Conservation (phyloP, 37 sponge, comb jelly and placozoan species). For the Amphimedon queenslandica region DNA sequence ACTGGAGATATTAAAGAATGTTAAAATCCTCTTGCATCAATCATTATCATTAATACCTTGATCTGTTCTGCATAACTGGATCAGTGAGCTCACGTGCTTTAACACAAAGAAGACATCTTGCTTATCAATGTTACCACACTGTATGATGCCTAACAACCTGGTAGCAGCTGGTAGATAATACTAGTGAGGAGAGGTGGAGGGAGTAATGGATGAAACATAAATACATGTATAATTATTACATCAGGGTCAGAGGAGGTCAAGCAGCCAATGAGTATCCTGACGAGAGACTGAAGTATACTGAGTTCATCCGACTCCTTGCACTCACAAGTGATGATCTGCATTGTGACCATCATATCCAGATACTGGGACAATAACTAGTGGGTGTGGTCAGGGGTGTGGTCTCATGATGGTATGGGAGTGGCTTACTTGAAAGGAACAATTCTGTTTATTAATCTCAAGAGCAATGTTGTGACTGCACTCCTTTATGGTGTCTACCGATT, state of each 20-base stretch:
- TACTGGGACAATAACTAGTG: slow-evolving; percentile 49
- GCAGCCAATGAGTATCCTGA: slow-evolving; percentile 52
- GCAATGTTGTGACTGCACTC: slow-evolving; percentile 28
- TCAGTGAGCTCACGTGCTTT: no score
- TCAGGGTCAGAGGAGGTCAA: slow-evolving; percentile 38
- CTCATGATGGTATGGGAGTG: not conserved
- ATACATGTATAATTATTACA: slow-evolving; percentile 7
- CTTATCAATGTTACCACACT: not conserved
- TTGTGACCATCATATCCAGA: slow-evolving; percentile 21
- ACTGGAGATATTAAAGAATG: slow-evolving; percentile 1
- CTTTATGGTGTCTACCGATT: slow-evolving; percentile 9
- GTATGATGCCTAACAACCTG: not conserved
- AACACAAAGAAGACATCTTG: not conserved
- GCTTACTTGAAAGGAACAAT: slow-evolving; percentile 51
- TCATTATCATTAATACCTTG: no score
- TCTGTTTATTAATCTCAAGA: slow-evolving; percentile 24
- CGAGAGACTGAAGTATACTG: slow-evolving; percentile 10
- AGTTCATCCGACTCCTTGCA: not conserved
- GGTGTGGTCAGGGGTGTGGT: not conserved
- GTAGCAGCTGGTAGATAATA: not conserved
- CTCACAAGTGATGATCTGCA: slow-evolving; percentile 11
- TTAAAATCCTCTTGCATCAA: no score
- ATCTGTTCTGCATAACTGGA: no score
- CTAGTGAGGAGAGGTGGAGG: not conserved
- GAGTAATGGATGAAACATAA: not conserved